phyloP scores from a whole-genome alignment of 2,888 invertebrate genomes.

The Lepidochrysops patricia region DNA sequence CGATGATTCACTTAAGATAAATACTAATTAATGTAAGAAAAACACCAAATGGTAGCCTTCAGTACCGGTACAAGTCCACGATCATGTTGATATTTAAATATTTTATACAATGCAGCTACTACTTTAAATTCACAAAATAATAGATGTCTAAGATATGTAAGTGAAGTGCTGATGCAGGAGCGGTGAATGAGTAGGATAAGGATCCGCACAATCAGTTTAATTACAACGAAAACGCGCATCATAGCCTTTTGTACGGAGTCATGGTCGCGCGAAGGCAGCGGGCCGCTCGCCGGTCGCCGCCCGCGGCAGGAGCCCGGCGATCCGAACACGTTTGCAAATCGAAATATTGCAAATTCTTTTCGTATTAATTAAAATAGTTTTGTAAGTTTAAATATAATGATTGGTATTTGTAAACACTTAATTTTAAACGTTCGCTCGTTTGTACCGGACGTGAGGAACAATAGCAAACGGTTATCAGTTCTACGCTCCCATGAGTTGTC shows the following conservation, averaged over 20 bases:
- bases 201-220: conserved; percentile 3
- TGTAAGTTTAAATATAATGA: conserved; percentile 1
- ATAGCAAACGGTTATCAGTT: neutral
- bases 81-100: conserved; percentile 25
- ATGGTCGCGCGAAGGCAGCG: neutral
- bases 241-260: neutral
- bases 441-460: neutral
- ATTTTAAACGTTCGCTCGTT: conserved; percentile 3
- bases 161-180: conserved; percentile 2
- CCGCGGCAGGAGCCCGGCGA: neutral
- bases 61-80: conserved; percentile 24
- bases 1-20: conserved; percentile 39
- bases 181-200: neutral
- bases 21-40: conserved; percentile 44
- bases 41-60: conserved; percentile 67
- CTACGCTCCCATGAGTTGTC: neutral
- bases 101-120: conserved; percentile 25
- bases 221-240: conserved; percentile 15
- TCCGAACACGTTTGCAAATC: neutral
- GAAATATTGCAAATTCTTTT: neutral
- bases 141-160: conserved; percentile 15
- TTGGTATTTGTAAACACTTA: conserved; percentile 7
- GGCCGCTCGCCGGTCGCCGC: neutral
- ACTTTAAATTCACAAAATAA: conserved; percentile 6
- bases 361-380: conserved; percentile 6